phyloP scores from a whole-genome alignment of 2,113 vertebrate species.

The Illadopsis cleaveri region DNA sequence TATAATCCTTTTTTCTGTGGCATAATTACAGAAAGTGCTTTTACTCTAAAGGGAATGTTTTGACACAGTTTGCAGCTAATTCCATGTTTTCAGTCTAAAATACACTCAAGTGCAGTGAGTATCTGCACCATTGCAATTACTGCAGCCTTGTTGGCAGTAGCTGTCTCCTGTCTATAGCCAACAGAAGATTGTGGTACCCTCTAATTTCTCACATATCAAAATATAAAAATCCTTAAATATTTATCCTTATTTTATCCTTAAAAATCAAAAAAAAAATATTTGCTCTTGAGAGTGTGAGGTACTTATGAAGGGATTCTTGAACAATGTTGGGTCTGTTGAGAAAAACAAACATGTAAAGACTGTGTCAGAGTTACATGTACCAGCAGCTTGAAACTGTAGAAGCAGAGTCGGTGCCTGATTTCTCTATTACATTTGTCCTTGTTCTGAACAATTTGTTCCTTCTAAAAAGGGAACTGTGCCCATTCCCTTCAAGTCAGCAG shows the following conservation, averaged over 20 bases:
- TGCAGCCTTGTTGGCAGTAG: not conserved
- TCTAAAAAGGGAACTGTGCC: slow-evolving; percentile 58
- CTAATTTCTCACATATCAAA: not conserved
- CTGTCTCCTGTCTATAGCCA: not conserved
- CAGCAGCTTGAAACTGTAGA: slow-evolving; percentile 6
- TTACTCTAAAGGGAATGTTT: not conserved
- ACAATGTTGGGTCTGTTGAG: not conserved
- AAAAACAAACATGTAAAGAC: not conserved
- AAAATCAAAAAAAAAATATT: not conserved
- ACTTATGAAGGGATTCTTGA: not conserved
- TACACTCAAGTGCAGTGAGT: not conserved
- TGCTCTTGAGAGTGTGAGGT: not conserved
- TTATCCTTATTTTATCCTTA: not conserved
- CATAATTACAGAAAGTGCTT: not conserved
- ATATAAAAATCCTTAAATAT: not conserved
- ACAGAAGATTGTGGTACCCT: not conserved
- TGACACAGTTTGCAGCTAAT: not conserved
- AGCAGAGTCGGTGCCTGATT: not conserved
- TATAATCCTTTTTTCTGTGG: not conserved
- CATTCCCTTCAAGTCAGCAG: slow-evolving; percentile 23
- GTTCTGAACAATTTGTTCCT: slow-evolving; percentile 59
- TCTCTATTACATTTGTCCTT: slow-evolving; percentile 47
- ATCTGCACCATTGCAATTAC: not conserved
- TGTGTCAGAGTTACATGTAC: not conserved
- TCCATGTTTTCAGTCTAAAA: not conserved